Evolutionary conservation across 2,797 vertebrate species (phyloP).

Genomic region (Pseudochirops cupreus): DNA sequence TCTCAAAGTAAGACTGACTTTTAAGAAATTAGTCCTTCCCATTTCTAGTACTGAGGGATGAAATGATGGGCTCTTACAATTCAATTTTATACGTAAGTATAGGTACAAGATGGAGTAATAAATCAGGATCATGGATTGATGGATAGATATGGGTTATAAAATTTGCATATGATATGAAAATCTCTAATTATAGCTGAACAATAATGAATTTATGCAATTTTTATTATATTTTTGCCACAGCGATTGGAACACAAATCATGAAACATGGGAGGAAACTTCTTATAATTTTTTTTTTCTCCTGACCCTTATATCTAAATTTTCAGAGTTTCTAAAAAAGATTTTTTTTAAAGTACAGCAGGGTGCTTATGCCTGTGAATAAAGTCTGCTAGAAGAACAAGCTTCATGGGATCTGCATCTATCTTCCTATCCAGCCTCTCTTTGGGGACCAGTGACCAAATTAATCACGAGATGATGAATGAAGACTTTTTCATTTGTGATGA

Average conservation of each 20-base stretch:
- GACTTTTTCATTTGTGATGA: conserved; percentile 60
- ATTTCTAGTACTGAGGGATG: neutral
- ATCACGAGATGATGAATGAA: conserved; percentile 44
- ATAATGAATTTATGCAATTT: neutral
- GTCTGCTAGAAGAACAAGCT: neutral
- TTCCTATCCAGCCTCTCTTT: conserved; percentile 30
- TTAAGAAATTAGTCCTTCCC: neutral
- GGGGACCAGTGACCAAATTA: conserved; percentile 60
- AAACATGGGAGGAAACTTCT: neutral
- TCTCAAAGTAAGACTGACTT: neutral
- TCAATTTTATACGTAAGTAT: neutral
- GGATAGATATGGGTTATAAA: neutral
- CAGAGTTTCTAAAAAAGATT: neutral
- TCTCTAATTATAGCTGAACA: neutral
- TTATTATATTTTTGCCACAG: neutral
- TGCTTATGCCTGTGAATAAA: neutral
- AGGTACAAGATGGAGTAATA: neutral
- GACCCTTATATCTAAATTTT: neutral
- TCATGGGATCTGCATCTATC: neutral
- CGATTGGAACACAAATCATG: neutral
- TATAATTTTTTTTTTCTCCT: neutral
- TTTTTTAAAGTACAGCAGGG: neutral
- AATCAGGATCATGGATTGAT: neutral
- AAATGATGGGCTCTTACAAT: neutral
- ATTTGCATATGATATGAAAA: neutral